These are phyloP conservation scores for Pseudorectes ferrugineus DNA, from an alignment of 2,113 vertebrate species.

Conservation along the genomic window DNA sequence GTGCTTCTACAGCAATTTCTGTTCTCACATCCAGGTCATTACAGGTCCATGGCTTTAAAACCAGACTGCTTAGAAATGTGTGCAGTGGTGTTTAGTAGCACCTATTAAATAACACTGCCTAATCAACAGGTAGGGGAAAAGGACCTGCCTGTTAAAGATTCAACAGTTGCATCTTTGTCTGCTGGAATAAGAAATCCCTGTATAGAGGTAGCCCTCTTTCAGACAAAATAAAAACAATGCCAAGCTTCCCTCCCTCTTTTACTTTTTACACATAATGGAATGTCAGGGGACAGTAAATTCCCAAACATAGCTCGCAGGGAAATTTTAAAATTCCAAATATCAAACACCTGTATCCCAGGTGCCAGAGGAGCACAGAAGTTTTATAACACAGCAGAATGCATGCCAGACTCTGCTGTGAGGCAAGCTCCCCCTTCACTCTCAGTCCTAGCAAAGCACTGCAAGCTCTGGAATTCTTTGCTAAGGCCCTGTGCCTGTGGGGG, in stretches of 20 bases:
- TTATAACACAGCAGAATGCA: background rate
- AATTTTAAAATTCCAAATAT: background rate
- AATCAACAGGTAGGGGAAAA: background rate
- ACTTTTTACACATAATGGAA: background rate
- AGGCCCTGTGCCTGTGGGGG: background rate
- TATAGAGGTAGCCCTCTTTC: background rate
- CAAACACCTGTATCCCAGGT: background rate
- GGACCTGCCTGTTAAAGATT: background rate
- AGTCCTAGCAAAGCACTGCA: background rate
- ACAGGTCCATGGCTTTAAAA: background rate
- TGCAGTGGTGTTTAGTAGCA: background rate
- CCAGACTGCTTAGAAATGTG: background rate
- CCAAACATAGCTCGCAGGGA: background rate
- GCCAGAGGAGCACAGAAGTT: background rate
- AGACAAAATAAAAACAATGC: background rate
- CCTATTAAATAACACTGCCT: constrained; percentile 20
- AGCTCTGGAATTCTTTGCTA: background rate
- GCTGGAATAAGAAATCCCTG: background rate
- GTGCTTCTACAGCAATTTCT: background rate
- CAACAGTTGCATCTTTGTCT: background rate
- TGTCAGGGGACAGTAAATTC: background rate
- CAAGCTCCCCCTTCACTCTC: background rate
- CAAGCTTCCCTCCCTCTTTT: background rate
- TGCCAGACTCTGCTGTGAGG: background rate
- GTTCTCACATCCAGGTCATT: background rate